phyloP scores from a whole-genome alignment of 2,888 invertebrate genomes.

The Ptilodon capucinus region DNA sequence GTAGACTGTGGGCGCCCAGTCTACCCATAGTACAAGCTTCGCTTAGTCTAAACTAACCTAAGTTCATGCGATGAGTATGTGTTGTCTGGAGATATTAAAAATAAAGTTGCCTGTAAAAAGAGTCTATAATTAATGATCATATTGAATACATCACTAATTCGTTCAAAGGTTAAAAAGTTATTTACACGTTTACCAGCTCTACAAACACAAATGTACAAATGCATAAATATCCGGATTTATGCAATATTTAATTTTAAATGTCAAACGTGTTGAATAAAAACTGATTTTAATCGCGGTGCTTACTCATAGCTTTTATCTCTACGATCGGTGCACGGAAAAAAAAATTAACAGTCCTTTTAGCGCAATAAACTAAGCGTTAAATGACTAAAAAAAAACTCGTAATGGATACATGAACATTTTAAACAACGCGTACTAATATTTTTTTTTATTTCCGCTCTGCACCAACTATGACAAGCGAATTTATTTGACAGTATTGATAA shows the following conservation, averaged over 20 bases:
- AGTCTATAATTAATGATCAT: no score
- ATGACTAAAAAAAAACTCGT: background rate
- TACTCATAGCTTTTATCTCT: conserved; percentile 5
- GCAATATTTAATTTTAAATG: conserved; percentile 20
- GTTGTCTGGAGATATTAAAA: no score
- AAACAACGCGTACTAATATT: background rate
- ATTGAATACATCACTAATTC: no score
- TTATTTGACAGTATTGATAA: no score
- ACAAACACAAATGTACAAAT: conserved; percentile 20
- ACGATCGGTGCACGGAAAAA: background rate
- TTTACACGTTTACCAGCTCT: conserved; percentile 13
- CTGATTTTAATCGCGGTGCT: conserved; percentile 6
- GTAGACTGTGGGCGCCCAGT: no score
- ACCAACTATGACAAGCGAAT: no score
- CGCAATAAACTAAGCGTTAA: background rate
- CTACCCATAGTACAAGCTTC: no score
- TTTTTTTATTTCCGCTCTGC: no score
- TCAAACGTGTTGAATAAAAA: conserved; percentile 18
- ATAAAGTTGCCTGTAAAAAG: no score
- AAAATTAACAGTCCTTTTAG: background rate
- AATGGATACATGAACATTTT: background rate
- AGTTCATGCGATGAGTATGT: no score
- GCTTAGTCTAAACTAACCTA: no score
- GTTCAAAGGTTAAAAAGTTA: conserved; percentile 10
- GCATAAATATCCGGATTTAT: conserved; percentile 17